Percentiles rank a stretch among this genome's conserved stretches.
Evolutionary conservation across 1,140 invertebrate genomes (phyloP).

Genomic region (Pseudomyrmex cubaensis): DNA sequence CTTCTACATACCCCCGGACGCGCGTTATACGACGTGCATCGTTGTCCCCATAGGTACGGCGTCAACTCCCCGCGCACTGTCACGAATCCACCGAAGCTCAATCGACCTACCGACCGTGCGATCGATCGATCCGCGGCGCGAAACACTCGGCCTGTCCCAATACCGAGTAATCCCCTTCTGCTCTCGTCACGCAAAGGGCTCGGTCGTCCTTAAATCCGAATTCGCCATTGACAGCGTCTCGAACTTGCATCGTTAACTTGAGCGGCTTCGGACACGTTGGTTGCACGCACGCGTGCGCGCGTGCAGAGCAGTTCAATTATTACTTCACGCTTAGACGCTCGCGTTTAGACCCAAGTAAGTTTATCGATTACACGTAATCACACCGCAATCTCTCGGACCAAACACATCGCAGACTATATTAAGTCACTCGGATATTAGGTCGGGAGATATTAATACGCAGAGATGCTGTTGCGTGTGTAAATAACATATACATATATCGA

Average conservation of each 20-base stretch:
- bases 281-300: constrained; percentile 28
- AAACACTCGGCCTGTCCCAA: constrained; percentile 26
- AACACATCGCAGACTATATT: not conserved
- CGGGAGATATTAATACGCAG: too few species aligned
- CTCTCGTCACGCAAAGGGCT: constrained; percentile 44
- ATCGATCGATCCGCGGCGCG: constrained; percentile 63
- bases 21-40: constrained; percentile 77
- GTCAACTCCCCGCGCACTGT: constrained; percentile 48
- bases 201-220: constrained; percentile 64
- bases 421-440: not conserved
- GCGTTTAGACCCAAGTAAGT: not conserved
- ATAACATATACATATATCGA: too few species aligned
- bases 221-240: constrained; percentile 55
- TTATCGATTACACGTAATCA: constrained; percentile 31
- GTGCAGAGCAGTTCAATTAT: constrained; percentile 29
- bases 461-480: too few species aligned
- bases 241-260: constrained; percentile 56
- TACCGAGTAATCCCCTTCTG: constrained; percentile 47
- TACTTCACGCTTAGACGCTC: constrained; percentile 17
- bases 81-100: constrained; percentile 59
- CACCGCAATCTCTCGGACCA: constrained; percentile 8
- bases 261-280: constrained; percentile 61
- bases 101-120: constrained; percentile 64
- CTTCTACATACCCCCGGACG: constrained; percentile 75
- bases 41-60: constrained; percentile 65